Percentiles rank a stretch among this genome's conserved stretches.
phyloP scores from a whole-genome alignment of 2,797 vertebrate genomes.

The Amblyopsis hoosieri region DNA sequence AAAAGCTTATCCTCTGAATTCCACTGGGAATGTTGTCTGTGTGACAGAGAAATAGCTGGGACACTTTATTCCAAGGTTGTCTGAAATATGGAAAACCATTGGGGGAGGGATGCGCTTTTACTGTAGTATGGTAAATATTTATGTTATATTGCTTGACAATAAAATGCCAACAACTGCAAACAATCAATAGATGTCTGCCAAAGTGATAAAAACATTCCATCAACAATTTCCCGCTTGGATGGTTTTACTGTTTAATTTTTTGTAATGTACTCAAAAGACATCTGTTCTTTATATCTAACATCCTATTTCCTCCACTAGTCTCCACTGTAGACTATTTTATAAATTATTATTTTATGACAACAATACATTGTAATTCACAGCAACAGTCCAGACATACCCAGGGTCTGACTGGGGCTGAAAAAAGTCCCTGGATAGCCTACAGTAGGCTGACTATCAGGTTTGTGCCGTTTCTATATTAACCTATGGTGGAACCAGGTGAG shows the following conservation, averaged over 20 bases:
- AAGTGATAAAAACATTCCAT: background rate
- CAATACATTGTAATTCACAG: conserved; percentile 6
- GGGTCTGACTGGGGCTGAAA: too few relatives aligned
- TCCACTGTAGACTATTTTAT: conserved; percentile 13
- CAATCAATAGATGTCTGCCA: background rate
- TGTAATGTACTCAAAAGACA: conserved; percentile 5
- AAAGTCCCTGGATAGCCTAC: too few relatives aligned
- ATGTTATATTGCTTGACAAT: too few relatives aligned
- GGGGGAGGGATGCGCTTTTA: background rate
- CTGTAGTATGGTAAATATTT: too few relatives aligned
- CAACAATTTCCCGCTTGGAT: background rate
- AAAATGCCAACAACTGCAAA: background rate
- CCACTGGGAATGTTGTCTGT: conserved; percentile 29
- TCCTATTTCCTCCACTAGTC: conserved; percentile 20
- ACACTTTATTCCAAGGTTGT: conserved; percentile 22
- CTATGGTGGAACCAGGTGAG: too few relatives aligned
- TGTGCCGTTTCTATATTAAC: too few relatives aligned
- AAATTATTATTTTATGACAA: conserved; percentile 10
- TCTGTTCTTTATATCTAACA: conserved; percentile 25
- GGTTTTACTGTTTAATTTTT: background rate
- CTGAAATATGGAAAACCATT: conserved; percentile 13
- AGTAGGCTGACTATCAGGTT: too few relatives aligned
- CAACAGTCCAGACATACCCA: too few relatives aligned
- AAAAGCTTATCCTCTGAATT: conserved; percentile 30
- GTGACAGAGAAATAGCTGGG: conserved; percentile 24